Percentiles rank a stretch among this genome's conserved stretches.
Evolutionary conservation across 2,113 vertebrate species (phyloP).

Genomic region (Saiga tatarica): DNA sequence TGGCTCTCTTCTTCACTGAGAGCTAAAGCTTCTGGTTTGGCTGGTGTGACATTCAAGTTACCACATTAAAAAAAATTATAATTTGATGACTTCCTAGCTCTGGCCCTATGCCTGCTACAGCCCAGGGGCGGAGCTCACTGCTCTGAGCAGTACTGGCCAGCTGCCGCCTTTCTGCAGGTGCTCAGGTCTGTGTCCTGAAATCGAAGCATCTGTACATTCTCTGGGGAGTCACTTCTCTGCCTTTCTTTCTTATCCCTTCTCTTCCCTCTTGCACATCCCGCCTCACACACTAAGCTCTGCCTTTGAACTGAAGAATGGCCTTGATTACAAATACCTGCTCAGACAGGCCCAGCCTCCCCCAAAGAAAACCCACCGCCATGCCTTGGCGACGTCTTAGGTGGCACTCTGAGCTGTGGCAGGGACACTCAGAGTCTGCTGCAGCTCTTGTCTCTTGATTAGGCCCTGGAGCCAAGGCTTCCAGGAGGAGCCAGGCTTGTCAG

Average conservation of each 20-base stretch:
- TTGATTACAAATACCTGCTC: not conserved
- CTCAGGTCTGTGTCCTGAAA: not conserved
- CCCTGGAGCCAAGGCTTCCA: slow-evolving; percentile 51
- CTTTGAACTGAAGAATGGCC: slow-evolving; percentile 33
- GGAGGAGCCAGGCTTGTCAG: slow-evolving; percentile 65
- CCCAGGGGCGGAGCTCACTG: not conserved
- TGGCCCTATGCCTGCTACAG: not conserved
- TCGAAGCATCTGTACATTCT: not conserved
- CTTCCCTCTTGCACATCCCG: not conserved
- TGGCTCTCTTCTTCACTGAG: not conserved
- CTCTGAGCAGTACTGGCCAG: not conserved
- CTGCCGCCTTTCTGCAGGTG: not conserved
- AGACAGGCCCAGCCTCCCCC: slow-evolving; percentile 11
- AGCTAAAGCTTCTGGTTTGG: not conserved
- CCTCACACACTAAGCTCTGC: not conserved
- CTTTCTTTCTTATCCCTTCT: not conserved
- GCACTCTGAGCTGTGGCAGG: not conserved
- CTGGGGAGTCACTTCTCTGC: not conserved
- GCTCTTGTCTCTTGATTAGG: slow-evolving; percentile 16
- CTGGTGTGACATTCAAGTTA: not conserved
- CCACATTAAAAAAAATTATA: not conserved
- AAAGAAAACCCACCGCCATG: not conserved
- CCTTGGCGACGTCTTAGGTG: not conserved
- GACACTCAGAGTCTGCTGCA: not conserved
- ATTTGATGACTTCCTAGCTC: not conserved